A percentile compares a stretch with the other conserved stretches of the same genome.
phyloP scores from a whole-genome alignment of 2,888 invertebrate species.

The Idaea aversata region DNA sequence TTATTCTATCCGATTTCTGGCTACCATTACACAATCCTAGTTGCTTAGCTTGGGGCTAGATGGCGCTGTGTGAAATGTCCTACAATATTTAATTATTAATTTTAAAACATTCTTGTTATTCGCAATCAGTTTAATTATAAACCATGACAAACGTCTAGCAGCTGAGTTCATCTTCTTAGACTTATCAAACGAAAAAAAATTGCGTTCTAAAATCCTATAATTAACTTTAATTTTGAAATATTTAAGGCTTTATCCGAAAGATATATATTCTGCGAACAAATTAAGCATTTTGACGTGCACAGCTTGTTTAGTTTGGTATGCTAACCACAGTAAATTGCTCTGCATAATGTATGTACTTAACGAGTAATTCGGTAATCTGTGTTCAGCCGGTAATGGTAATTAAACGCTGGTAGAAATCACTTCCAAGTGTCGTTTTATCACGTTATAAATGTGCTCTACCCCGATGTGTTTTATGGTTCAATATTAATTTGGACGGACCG shows the following conservation, averaged over 20 bases:
- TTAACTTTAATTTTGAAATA: neutral
- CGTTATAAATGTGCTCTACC: constrained; percentile 19
- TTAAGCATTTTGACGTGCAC: constrained; percentile 12
- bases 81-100: too few species aligned
- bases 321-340: constrained; percentile 19
- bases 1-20: too few species aligned
- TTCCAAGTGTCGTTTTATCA: constrained; percentile 26
- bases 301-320: constrained; percentile 20
- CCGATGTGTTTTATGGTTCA: constrained; percentile 7
- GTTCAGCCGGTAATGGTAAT: constrained; percentile 24
- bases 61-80: too few species aligned
- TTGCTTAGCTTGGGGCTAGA: too few species aligned
- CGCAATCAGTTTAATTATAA: too few species aligned
- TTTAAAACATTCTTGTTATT: too few species aligned
- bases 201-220: neutral
- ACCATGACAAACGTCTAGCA: too few species aligned
- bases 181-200: neutral
- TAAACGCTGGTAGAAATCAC: constrained; percentile 28
- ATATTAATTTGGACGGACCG: constrained; percentile 5
- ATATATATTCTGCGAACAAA: constrained; percentile 14
- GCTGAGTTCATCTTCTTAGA: neutral
- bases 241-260: neutral
- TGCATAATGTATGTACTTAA: constrained; percentile 23
- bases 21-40: too few species aligned
- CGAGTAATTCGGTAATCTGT: constrained; percentile 27